These are phyloP conservation scores for Acomys russatus DNA, from an alignment of 2,797 vertebrate species.

Conservation along the genomic window DNA sequence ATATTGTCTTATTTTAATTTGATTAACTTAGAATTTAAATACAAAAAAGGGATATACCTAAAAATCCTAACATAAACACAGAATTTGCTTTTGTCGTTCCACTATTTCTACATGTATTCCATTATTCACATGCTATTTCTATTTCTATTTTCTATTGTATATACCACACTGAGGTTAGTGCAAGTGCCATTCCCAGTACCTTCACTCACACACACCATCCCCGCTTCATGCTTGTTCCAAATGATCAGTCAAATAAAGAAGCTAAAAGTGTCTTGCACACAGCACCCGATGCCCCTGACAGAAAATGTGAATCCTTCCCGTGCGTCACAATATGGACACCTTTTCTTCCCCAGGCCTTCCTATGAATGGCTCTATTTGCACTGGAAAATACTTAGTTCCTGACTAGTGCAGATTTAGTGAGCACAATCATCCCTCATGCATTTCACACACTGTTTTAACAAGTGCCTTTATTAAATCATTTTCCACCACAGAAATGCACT, in stretches of 20 bases:
- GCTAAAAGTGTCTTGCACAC: not conserved
- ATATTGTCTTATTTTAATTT: constrained; percentile 29
- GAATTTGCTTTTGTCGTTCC: constrained; percentile 31
- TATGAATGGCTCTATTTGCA: not conserved
- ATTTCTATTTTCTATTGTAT: constrained; percentile 9
- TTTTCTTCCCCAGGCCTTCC: constrained; percentile 21
- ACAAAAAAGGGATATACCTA: not conserved
- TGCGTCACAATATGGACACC: not conserved
- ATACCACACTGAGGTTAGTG: constrained; percentile 12
- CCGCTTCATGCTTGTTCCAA: constrained; percentile 35
- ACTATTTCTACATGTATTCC: not conserved
- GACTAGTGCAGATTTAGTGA: constrained; percentile 16
- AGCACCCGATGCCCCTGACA: not conserved
- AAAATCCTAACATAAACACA: constrained; percentile 32
- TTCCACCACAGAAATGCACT: constrained; percentile 16
- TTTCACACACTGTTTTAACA: not conserved
- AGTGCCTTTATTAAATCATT: constrained; percentile 22
- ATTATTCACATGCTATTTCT: constrained; percentile 32
- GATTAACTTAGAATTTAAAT: not conserved
- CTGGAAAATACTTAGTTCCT: constrained; percentile 37
- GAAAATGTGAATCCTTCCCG: constrained; percentile 26
- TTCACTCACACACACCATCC: not conserved
- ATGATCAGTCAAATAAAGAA: not conserved
- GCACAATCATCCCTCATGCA: not conserved
- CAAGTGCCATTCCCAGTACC: not conserved